Evolutionary conservation across 2,797 vertebrate species (phyloP).

Genomic region (Hybognathus amarus): DNA sequence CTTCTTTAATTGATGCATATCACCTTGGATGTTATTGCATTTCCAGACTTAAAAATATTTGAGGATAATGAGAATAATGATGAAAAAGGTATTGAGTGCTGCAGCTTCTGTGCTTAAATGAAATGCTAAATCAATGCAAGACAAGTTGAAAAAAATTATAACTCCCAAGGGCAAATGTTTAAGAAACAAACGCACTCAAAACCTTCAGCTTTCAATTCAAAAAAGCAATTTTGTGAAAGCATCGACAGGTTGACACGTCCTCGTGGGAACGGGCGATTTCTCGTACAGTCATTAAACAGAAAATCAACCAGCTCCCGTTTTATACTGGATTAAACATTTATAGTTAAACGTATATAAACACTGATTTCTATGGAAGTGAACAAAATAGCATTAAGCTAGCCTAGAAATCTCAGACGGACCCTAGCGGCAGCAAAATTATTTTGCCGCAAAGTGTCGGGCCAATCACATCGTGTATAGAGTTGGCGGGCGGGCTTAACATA

Average conservation of each 20-base stretch:
- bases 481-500: too few species aligned
- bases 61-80: conserved; percentile 42
- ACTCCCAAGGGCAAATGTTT: conserved; percentile 34
- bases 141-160: conserved; percentile 7
- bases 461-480: too few species aligned
- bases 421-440: too few species aligned
- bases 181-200: conserved; percentile 32
- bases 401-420: too few species aligned
- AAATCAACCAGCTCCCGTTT: not conserved
- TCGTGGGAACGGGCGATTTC: not conserved
- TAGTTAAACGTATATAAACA: too few species aligned
- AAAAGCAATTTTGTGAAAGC: conserved; percentile 1
- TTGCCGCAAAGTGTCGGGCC: too few species aligned
- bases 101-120: conserved; percentile 24
- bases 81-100: not conserved
- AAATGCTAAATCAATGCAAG: conserved; percentile 45
- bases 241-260: not conserved
- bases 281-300: not conserved
- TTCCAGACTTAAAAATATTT: conserved; percentile 33
- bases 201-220: not conserved
- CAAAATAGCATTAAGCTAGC: too few species aligned
- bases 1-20: conserved; percentile 5
- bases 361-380: too few species aligned
- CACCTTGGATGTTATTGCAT: conserved; percentile 24
- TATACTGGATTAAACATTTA: too few species aligned